phyloP scores from a whole-genome alignment of 2,113 vertebrate species.

The Callipepla squamata region DNA sequence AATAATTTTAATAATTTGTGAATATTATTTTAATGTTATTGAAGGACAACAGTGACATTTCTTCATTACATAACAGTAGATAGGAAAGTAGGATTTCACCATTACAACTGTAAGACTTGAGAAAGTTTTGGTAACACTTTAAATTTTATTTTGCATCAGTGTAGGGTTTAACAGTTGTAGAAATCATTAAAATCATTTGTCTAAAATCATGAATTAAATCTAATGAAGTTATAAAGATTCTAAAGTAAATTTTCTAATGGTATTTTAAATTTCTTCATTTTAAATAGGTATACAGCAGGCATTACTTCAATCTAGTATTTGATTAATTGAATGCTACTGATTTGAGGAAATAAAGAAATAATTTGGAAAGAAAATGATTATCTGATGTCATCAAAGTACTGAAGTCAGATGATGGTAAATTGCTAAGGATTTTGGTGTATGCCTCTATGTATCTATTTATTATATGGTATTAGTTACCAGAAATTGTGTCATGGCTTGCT shows the following conservation, averaged over 20 bases:
- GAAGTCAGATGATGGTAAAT: neutral
- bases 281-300: neutral
- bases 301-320: neutral
- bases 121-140: neutral
- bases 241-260: rapidly evolving
- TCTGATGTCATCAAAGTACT: neutral
- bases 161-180: neutral
- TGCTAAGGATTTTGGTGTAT: neutral
- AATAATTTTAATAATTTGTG: neutral
- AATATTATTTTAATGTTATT: neutral
- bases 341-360: neutral
- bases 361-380: rapidly evolving
- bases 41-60: neutral
- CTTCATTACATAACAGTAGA: neutral
- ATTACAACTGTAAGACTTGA: too few relatives aligned
- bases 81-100: neutral
- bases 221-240: neutral
- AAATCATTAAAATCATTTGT: rapidly evolving
- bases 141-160: neutral
- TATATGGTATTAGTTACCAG: neutral
- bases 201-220: neutral
- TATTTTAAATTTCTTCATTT: neutral
- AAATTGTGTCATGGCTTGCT: rapidly evolving
- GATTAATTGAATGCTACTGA: neutral
- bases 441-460: neutral